Evolutionary conservation across 64 coral and sea anemone species (phyloP), one percentile per base, ranked within the genome.

Genomic region (Montipora sp.): DNA sequence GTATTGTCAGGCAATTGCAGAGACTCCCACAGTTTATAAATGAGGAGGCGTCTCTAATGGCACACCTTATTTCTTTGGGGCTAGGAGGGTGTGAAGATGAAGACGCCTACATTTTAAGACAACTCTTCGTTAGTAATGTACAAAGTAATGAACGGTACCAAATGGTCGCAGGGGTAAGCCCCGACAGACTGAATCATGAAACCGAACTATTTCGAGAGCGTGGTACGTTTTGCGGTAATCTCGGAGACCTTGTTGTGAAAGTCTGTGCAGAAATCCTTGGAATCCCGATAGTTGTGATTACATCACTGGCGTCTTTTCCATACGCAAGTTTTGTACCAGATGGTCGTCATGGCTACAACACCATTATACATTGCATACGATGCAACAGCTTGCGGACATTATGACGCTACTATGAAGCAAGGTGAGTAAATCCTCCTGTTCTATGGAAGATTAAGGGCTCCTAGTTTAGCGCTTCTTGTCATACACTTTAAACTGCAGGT

Each of bases 81-180:
- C 47, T 21, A 48, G 51, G 55, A 53, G 22, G n/a, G 11, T 15
- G 53, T 77, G 16, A 48, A 20, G 18, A 70, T 16, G 67, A 82
- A 3, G 89, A 90, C 68, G 78, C 61, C 2, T 49, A 27, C 50
- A 43, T 0, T 3, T 69, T 90, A 21, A 77, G 89, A 19, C 48
- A 87, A 63, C 49, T 71, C 19, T 87, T 87, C 63, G 83, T 87
- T 1, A 24, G 82, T 27, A 0, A n/a, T 3, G 61, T 91, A 7
- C 79, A 91, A 53, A 15, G 18, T 27, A 91, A 83, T 72, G 89
- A 91, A 73, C 24, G 36, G n/a, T 91, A 82, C 23, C 89, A 83
- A 13, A 72, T 74, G 51, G 18, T 91, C 3, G 5, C 45, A 7
- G 67, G 78, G 15, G 36, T 70, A 11, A 20, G 27, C 7, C 11